Conservation (phyloP, 2,113 vertebrate species). For the Oryzias celebensis region DNA sequence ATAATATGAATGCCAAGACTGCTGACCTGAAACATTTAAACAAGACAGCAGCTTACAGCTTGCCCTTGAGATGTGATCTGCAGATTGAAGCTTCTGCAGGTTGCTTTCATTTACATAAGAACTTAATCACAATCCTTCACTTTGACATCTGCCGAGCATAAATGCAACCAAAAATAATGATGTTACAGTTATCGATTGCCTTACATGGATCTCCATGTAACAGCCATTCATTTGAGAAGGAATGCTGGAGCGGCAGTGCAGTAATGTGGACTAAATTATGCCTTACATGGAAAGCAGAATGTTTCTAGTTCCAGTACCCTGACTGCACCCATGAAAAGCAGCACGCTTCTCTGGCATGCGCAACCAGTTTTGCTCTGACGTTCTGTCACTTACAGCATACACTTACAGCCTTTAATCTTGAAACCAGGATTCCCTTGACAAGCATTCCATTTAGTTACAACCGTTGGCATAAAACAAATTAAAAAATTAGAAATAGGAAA, state of each 20-base stretch:
- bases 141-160: slow-evolving; percentile 68
- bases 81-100: slow-evolving; percentile 45
- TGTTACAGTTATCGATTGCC: slow-evolving; percentile 73
- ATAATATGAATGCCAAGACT: slow-evolving; percentile 42
- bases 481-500: neutral
- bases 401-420: slow-evolving; percentile 6
- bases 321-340: slow-evolving; percentile 30
- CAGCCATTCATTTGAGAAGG: slow-evolving; percentile 61
- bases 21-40: slow-evolving; percentile 52
- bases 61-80: slow-evolving; percentile 70
- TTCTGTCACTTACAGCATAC: slow-evolving; percentile 3
- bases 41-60: slow-evolving; percentile 39
- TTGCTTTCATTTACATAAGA: slow-evolving; percentile 74
- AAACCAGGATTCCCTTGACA: slow-evolving; percentile 26
- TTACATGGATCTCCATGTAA: slow-evolving; percentile 63
- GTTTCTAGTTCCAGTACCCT: slow-evolving; percentile 29
- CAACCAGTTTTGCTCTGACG: slow-evolving; percentile 1
- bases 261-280: slow-evolving; percentile 37
- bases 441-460: slow-evolving; percentile 6
- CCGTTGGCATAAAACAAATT: neutral
- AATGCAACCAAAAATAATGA: slow-evolving; percentile 73
- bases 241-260: slow-evolving; percentile 39
- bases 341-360: slow-evolving; percentile 3
- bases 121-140: slow-evolving; percentile 74
- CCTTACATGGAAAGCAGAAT: slow-evolving; percentile 30